Conservation (phyloP, 1,140 invertebrate species). For the Listronotus bonariensis region DNA sequence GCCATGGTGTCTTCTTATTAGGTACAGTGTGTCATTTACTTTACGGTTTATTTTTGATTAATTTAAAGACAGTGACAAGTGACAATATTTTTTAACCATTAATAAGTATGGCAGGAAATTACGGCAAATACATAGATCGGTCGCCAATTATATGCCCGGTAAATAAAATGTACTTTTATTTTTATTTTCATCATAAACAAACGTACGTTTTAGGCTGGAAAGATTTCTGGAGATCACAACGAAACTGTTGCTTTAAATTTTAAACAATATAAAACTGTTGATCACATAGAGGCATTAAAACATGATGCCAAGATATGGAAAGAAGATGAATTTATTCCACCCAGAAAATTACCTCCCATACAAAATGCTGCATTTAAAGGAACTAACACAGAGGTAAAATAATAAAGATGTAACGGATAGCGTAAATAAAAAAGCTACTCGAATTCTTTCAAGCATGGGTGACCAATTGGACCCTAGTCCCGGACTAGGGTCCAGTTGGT, state of each 20-base stretch:
- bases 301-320: conserved; percentile 55
- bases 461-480: no score
- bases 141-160: conserved; percentile 47
- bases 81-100: neutral
- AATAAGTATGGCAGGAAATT: conserved; percentile 37
- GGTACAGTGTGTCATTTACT: no score
- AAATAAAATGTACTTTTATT: neutral
- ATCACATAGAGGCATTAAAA: conserved; percentile 58
- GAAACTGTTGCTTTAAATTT: conserved; percentile 53
- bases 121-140: conserved; percentile 43
- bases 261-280: conserved; percentile 57
- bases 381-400: conserved; percentile 47
- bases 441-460: no score
- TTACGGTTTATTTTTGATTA: no score
- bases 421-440: no score
- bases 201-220: conserved; percentile 52
- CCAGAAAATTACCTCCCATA: conserved; percentile 46
- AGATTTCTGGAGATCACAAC: conserved; percentile 52
- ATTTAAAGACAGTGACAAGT: no score
- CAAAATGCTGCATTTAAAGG: conserved; percentile 54
- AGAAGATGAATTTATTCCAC: conserved; percentile 36
- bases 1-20: no score
- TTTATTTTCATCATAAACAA: neutral
- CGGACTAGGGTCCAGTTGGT: no score
- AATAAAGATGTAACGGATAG: no score